Percentiles rank a stretch among this genome's conserved stretches.
phyloP scores from a whole-genome alignment of 1,140 invertebrate species.

The Lanistes nyassanus region DNA sequence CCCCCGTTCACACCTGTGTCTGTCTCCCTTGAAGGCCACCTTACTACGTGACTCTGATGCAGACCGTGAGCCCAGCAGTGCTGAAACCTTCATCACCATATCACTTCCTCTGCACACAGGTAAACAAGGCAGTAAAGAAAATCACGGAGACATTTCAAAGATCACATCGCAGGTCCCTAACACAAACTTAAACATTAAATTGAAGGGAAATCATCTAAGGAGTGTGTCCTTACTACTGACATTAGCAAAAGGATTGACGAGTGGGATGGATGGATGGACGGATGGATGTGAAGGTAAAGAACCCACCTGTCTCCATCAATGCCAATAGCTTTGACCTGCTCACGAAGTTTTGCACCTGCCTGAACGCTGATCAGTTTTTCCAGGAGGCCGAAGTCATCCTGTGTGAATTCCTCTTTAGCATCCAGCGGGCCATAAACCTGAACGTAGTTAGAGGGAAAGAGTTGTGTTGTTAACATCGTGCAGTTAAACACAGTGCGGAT shows the following conservation, averaged over 20 bases:
- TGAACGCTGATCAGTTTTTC: conserved; percentile 74
- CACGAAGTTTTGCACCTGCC: conserved; percentile 47
- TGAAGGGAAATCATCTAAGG: too few relatives aligned
- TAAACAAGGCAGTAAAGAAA: not conserved
- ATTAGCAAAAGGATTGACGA: too few relatives aligned
- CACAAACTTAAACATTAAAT: too few relatives aligned
- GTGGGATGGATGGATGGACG: too few relatives aligned
- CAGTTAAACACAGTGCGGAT: too few relatives aligned
- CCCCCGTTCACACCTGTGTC: conserved; percentile 64
- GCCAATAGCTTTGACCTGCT: conserved; percentile 39
- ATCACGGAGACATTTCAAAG: too few relatives aligned
- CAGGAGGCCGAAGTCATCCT: conserved; percentile 90
- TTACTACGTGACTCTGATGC: conserved; percentile 60
- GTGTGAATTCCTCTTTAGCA: conserved; percentile 81
- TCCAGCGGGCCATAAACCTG: conserved; percentile 82
- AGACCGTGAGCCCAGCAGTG: conserved; percentile 64
- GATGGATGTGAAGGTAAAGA: too few relatives aligned
- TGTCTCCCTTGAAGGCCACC: conserved; percentile 57
- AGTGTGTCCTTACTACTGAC: too few relatives aligned
- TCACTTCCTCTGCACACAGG: conserved; percentile 65
- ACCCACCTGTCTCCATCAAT: conserved; percentile 31
- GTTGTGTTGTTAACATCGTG: too few relatives aligned
- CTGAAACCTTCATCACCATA: conserved; percentile 68
- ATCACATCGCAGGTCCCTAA: too few relatives aligned
- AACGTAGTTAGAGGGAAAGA: not conserved